Conservation (phyloP, 2,797 vertebrate species). For the Taeniopygia guttata region DNA sequence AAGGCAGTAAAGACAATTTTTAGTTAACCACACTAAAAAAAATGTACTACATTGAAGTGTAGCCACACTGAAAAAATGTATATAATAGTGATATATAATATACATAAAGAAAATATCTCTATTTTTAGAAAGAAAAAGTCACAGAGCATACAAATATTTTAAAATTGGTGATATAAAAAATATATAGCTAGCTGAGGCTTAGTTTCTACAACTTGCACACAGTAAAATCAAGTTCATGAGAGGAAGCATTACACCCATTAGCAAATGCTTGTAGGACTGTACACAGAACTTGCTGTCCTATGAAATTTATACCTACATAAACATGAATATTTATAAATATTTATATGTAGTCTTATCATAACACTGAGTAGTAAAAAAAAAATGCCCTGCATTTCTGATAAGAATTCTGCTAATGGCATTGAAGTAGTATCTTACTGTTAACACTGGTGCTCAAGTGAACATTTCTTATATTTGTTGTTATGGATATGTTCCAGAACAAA, state of each 20-base stretch:
- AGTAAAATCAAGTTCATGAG: neutral
- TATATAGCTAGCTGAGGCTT: neutral
- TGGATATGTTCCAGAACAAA: neutral
- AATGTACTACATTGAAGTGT: too few relatives aligned
- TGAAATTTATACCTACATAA: neutral
- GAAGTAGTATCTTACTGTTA: neutral
- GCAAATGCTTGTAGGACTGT: neutral
- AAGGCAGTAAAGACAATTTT: neutral
- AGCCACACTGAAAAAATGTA: too few relatives aligned
- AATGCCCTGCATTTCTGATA: neutral
- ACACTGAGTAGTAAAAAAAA: neutral
- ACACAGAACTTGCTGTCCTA: neutral
- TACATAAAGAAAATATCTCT: neutral
- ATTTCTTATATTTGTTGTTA: neutral
- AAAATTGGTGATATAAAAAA: neutral
- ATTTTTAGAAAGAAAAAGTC: neutral
- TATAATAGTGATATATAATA: neutral
- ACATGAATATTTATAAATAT: neutral
- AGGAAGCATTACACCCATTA: neutral
- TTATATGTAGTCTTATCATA: neutral
- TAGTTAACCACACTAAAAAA: neutral
- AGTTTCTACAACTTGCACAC: neutral
- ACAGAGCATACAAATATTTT: neutral
- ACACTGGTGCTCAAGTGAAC: neutral
- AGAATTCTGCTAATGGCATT: neutral